Evolutionary conservation across 2,888 invertebrate species (phyloP).

Genomic region (Tortricodes alternella): DNA sequence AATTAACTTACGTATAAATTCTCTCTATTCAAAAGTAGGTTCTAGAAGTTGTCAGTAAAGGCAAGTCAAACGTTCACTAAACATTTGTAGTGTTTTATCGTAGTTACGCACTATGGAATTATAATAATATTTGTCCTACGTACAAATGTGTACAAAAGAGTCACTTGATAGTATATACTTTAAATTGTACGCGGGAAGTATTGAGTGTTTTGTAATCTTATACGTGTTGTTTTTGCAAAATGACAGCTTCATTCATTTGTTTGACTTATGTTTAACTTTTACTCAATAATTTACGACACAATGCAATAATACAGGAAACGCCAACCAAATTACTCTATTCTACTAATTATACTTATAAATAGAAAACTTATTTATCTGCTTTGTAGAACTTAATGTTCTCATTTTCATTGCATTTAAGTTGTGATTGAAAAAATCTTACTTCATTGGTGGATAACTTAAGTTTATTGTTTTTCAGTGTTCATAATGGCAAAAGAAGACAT

Average conservation of each 20-base stretch:
- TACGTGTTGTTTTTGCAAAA: conserved; percentile 16
- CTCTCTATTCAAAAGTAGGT: neutral
- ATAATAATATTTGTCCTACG: neutral
- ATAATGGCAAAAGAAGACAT: conserved; percentile 74
- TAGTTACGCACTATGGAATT: neutral
- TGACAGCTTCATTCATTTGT: conserved; percentile 14
- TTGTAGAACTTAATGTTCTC: neutral
- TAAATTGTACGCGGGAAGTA: conserved; percentile 12
- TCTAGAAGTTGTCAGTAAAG: conserved; percentile 18
- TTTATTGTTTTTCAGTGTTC: conserved; percentile 8
- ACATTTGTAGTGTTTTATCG: neutral
- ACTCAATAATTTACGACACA: too few species aligned
- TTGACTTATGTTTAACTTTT: conserved; percentile 5
- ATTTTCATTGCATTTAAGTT: neutral
- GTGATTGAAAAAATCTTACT: neutral
- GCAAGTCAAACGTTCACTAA: neutral
- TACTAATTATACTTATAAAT: neutral
- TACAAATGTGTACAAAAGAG: neutral
- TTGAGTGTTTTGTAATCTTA: neutral
- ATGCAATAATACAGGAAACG: too few species aligned
- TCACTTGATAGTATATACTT: neutral
- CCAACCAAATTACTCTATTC: too few species aligned
- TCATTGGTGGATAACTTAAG: neutral
- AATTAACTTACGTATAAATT: neutral
- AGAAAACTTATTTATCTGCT: neutral